A percentile compares a stretch with the other conserved stretches of the same genome.
phyloP scores from a whole-genome alignment of 53 echinoderm and acorn worm genomes.

The Hippasteria phrygiana region DNA sequence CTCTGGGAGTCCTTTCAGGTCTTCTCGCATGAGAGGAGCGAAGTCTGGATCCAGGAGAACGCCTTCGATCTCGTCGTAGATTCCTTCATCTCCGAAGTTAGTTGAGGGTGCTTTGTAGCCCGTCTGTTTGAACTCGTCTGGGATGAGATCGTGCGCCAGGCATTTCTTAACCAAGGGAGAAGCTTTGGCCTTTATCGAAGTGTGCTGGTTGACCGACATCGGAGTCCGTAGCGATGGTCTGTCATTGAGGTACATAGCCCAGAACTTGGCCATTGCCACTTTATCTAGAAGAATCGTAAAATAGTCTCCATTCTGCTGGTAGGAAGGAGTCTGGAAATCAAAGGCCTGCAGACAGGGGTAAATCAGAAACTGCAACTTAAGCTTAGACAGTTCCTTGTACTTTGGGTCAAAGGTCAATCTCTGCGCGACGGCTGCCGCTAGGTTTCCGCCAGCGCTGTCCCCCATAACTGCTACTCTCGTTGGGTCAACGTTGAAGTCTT shows the following conservation, averaged over 20 bases:
- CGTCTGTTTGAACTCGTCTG: slow-evolving; percentile 61
- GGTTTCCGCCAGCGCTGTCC: slow-evolving; percentile 93
- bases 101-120: slow-evolving; percentile 62
- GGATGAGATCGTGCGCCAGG: slow-evolving; percentile 82
- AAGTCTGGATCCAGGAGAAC: slow-evolving; percentile 70
- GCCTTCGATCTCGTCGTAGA: slow-evolving; percentile 68
- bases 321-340: slow-evolving; percentile 85
- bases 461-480: slow-evolving; percentile 80
- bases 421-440: slow-evolving; percentile 81
- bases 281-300: slow-evolving; percentile 34
- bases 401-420: slow-evolving; percentile 73
- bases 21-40: slow-evolving; percentile 80
- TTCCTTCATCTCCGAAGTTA: slow-evolving; percentile 61
- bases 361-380: slow-evolving; percentile 78
- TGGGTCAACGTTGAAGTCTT: slow-evolving; percentile 76
- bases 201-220: slow-evolving; percentile 73
- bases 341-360: slow-evolving; percentile 84
- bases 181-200: slow-evolving; percentile 60
- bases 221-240: background rate
- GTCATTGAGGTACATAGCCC: slow-evolving; percentile 65
- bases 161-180: slow-evolving; percentile 59
- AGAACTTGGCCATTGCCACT: slow-evolving; percentile 3
- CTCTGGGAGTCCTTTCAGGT: slow-evolving; percentile 66
- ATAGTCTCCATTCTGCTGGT: slow-evolving; percentile 76
- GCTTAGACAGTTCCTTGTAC: slow-evolving; percentile 54